Conservation (phyloP, 2,113 vertebrate genomes). For the Montifringilla adamsi region DNA sequence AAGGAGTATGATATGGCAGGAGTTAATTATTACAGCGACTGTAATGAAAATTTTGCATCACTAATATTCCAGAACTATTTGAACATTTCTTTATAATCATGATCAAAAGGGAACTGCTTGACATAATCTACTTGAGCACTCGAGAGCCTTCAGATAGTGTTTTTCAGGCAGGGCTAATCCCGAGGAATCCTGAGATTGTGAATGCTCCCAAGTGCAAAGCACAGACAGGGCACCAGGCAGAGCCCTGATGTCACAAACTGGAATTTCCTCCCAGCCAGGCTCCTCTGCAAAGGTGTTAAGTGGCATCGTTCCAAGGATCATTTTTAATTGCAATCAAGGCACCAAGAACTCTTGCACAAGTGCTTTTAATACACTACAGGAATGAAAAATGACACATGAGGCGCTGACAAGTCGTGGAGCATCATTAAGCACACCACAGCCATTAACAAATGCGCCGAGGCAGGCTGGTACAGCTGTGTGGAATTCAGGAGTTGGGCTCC, state of each 20-base stretch:
- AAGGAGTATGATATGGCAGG: neutral
- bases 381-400: slow-evolving; percentile 5
- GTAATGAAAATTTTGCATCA: slow-evolving; percentile 24
- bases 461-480: neutral
- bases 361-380: slow-evolving; percentile 3
- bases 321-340: slow-evolving; percentile 52
- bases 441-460: neutral
- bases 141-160: neutral
- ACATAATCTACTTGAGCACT: slow-evolving; percentile 25
- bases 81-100: slow-evolving; percentile 8
- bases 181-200: neutral
- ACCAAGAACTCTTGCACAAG: neutral
- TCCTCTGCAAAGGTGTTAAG: neutral
- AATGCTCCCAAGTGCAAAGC: neutral
- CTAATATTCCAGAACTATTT: slow-evolving; percentile 25
- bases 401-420: neutral
- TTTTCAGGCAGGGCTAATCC: neutral
- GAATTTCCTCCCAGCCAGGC: neutral
- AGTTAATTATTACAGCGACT: slow-evolving; percentile 29
- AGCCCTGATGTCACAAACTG: neutral
- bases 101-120: slow-evolving; percentile 41
- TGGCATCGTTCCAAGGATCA: neutral
- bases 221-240: neutral
- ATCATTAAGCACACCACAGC: slow-evolving; percentile 1
- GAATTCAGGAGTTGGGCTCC: neutral